Evolutionary conservation across 2,113 vertebrate species (phyloP).

Genomic region (Megaceryle torquata): DNA sequence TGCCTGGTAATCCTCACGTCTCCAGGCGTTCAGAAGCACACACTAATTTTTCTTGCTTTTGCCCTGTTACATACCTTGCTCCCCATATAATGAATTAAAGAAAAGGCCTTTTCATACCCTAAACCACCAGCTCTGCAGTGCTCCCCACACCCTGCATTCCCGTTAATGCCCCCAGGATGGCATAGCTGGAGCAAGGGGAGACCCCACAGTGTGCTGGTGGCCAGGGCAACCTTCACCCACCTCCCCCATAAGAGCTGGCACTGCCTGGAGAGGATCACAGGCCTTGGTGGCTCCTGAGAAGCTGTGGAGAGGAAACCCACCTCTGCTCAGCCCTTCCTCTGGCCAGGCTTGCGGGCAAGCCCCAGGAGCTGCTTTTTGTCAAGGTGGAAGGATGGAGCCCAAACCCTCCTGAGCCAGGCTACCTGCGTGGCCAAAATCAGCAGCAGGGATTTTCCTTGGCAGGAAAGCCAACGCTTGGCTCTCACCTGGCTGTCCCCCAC

Average conservation of each 20-base stretch:
- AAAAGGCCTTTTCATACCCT: background rate
- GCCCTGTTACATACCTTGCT: rapidly evolving
- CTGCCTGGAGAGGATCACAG: rapidly evolving
- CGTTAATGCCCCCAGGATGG: rapidly evolving
- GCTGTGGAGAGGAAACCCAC: background rate
- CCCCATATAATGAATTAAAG: background rate
- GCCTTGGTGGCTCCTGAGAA: background rate
- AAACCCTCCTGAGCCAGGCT: background rate
- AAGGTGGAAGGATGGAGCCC: background rate
- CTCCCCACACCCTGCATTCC: background rate
- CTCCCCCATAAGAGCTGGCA: background rate
- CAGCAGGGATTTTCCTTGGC: background rate
- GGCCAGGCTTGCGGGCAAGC: rapidly evolving
- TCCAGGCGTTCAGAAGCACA: rapidly evolving
- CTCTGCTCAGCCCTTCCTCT: background rate
- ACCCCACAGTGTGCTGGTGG: rapidly evolving
- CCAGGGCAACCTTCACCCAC: rapidly evolving
- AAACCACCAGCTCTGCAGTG: background rate
- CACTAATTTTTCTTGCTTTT: rapidly evolving
- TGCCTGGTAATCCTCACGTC: rapidly evolving
- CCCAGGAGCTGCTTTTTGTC: background rate
- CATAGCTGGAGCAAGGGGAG: rapidly evolving
- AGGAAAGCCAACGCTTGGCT: background rate
- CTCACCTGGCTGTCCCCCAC: rapidly evolving
- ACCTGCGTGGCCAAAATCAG: background rate